Percentiles rank a stretch among this genome's conserved stretches.
Evolutionary conservation across 2,113 vertebrate genomes (phyloP).

Genomic region (Catagonus wagneri): DNA sequence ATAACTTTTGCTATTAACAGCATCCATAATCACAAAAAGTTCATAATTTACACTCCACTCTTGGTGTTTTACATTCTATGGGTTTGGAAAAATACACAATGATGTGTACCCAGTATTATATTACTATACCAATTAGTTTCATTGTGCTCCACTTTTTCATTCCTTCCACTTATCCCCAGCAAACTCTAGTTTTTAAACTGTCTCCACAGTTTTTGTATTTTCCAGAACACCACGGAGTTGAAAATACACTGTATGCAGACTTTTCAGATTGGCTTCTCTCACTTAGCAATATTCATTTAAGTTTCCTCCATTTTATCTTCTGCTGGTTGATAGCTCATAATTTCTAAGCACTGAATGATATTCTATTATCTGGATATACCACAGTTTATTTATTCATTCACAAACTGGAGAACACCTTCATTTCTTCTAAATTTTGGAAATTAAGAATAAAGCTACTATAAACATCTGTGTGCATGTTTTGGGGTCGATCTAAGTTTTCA

Average conservation of each 20-base stretch:
- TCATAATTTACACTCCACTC: background rate
- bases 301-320: background rate
- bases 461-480: background rate
- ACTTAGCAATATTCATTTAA: background rate
- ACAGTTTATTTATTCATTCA: background rate
- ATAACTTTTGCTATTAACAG: background rate
- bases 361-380: background rate
- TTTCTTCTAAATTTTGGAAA: background rate
- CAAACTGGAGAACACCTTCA: background rate
- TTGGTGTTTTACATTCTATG: background rate
- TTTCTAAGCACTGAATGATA: background rate
- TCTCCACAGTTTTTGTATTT: background rate
- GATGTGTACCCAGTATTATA: background rate
- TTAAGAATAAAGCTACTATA: background rate
- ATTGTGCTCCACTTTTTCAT: background rate
- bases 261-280: background rate
- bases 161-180: too few relatives aligned
- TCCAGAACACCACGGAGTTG: background rate
- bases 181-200: background rate
- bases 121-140: too few relatives aligned
- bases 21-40: background rate
- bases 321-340: background rate
- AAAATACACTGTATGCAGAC: background rate
- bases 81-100: background rate
- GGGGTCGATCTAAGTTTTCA: background rate